These are phyloP conservation scores for Gryllus longicercus DNA, from an alignment of 2,888 invertebrate species.

Conservation along the genomic window DNA sequence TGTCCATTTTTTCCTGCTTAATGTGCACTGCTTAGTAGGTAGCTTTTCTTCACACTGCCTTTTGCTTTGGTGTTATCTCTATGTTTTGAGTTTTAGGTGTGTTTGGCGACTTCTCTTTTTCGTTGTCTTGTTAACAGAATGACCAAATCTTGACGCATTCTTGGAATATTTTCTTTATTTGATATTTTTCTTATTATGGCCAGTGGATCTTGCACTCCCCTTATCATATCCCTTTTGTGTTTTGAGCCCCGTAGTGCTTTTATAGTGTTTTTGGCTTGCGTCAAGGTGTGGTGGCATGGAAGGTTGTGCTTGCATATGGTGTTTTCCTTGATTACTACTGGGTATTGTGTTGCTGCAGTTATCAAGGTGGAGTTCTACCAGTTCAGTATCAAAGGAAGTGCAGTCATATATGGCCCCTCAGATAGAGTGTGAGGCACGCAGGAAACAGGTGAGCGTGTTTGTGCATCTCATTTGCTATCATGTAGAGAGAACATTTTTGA, in stretches of 20 bases:
- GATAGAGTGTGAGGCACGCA: background rate
- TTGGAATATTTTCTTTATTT: background rate
- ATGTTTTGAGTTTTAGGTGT: background rate
- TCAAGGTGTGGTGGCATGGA: background rate
- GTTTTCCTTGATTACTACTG: background rate
- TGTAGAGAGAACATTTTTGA: background rate
- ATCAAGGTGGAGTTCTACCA: constrained; percentile 62
- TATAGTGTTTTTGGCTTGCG: background rate
- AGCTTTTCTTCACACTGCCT: background rate
- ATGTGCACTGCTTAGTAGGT: background rate
- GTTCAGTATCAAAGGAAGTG: constrained; percentile 60
- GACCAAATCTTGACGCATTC: constrained; percentile 2
- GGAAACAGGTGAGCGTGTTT: background rate
- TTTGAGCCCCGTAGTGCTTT: background rate
- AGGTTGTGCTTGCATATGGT: background rate
- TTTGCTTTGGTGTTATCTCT: background rate
- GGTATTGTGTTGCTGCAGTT: constrained; percentile 51
- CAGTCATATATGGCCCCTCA: constrained; percentile 43
- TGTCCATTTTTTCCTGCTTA: background rate
- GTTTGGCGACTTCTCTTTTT: background rate
- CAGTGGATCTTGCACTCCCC: background rate
- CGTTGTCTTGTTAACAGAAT: background rate
- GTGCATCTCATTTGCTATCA: background rate
- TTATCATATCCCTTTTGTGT: background rate
- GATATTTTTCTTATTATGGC: background rate